These are phyloP conservation scores for Zosterops lateralis DNA, from an alignment of 2,113 vertebrate species.

Conservation along the genomic window DNA sequence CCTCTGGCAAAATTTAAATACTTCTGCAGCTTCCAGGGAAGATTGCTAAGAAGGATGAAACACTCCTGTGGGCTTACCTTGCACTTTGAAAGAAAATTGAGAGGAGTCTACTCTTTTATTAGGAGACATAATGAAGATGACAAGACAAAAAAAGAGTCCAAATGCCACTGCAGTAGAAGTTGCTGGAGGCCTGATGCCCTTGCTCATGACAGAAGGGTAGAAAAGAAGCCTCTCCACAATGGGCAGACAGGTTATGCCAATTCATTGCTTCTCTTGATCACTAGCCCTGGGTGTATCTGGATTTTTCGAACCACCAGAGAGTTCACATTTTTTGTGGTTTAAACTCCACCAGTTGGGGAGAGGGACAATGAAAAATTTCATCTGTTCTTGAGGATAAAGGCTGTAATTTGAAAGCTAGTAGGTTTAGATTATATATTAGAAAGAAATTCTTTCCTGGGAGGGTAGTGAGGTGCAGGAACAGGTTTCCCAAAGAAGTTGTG, in stretches of 20 bases:
- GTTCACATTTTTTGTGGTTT: neutral
- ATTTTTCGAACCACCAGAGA: neutral
- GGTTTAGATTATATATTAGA: neutral
- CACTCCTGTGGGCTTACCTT: neutral
- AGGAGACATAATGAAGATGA: neutral
- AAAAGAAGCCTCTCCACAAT: neutral
- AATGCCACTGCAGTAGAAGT: neutral
- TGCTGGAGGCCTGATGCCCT: neutral
- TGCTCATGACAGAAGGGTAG: neutral
- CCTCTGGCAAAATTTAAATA: constrained; percentile 14
- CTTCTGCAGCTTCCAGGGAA: neutral
- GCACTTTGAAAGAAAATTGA: neutral
- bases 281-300: neutral
- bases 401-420: neutral
- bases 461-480: neutral
- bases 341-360: neutral
- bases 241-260: neutral
- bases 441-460: neutral
- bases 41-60: neutral
- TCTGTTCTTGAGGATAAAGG: neutral
- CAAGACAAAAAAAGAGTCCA: neutral
- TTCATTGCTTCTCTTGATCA: neutral
- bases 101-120: neutral
- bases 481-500: neutral
- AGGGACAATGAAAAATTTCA: neutral